phyloP scores from a whole-genome alignment of 2,888 invertebrate genomes.

The Troides helena region DNA sequence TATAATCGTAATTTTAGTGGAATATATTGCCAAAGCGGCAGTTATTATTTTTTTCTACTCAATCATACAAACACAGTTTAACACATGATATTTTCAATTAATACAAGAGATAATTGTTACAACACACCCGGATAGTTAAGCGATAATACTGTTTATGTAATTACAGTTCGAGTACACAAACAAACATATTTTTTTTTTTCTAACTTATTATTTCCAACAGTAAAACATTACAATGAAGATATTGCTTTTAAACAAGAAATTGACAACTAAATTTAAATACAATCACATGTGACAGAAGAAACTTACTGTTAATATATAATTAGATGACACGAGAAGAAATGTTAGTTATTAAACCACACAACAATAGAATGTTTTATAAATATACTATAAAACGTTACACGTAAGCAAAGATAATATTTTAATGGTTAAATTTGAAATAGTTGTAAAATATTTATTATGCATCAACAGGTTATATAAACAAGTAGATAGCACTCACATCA shows the following conservation, averaged over 20 bases:
- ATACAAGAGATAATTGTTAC: constrained; percentile 7
- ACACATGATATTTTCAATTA: constrained; percentile 21
- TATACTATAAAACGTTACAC: constrained; percentile 46
- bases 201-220: constrained; percentile 30
- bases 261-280: constrained; percentile 60
- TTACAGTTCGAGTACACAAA: constrained; percentile 11
- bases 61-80: constrained; percentile 36
- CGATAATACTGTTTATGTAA: constrained; percentile 29
- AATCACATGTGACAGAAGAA: constrained; percentile 52
- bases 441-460: constrained; percentile 70
- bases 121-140: constrained; percentile 10
- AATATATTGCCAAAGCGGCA: constrained; percentile 48
- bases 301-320: constrained; percentile 55
- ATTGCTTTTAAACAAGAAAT: constrained; percentile 61
- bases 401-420: constrained; percentile 63
- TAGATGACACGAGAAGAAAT: constrained; percentile 35
- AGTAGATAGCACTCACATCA: constrained; percentile 47
- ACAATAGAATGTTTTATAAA: constrained; percentile 31
- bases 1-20: constrained; percentile 50
- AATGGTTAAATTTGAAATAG: constrained; percentile 42
- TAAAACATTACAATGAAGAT: constrained; percentile 41
- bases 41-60: constrained; percentile 30
- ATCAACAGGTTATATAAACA: constrained; percentile 65
- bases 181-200: constrained; percentile 7
- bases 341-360: constrained; percentile 36